Evolutionary conservation across 2,888 invertebrate genomes (phyloP), one percentile per base, ranked within the genome.

Genomic region (Marronus borbonicus): DNA sequence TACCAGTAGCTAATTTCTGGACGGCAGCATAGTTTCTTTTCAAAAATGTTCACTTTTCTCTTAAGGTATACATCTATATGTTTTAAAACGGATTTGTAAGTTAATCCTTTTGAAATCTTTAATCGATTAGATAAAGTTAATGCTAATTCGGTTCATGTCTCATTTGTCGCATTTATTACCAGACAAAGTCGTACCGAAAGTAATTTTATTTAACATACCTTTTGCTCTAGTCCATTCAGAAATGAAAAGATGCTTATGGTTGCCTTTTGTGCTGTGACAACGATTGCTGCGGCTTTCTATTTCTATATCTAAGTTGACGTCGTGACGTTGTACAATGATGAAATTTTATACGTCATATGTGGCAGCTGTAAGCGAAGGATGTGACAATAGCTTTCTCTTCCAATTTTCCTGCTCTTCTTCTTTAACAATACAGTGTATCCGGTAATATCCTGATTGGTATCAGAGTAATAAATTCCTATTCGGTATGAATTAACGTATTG

Each of bases 291-390:
- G 17, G 14, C 28, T 28, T 12, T 14, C 44, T 8, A 44, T 44
- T 8, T 44, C 44, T 44, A 17, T 65, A 14, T 65, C 39, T 39
- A 65, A 65, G 65, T 39, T 44, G 65, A 14, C 39, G 39, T 17
- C 39, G 17, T 17, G 17, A 65, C 39, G n/a, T 20, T 64, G 3
- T 31, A 4, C 17, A n/a, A 36, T 39, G 14, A 65, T 39, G 39
- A 65, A 65, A 39, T 65, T 36, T 17, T 39, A 17, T 39, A 65
- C 31, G 36, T 65, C 65, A 39, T 39, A 17, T 65, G 14, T 14
- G 14, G 4, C 39, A 1, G 5, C 36, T 39, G 36, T 20, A 65
- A 20, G 55, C 8, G 55, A 55, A 55, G 55, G 5, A 44, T 55
- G 3, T 55, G 55, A 55, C 20, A 55, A 55, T 17, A 20, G 55